Conservation (phyloP, 2,113 vertebrate species). For the Coregonus clupeaformis region DNA sequence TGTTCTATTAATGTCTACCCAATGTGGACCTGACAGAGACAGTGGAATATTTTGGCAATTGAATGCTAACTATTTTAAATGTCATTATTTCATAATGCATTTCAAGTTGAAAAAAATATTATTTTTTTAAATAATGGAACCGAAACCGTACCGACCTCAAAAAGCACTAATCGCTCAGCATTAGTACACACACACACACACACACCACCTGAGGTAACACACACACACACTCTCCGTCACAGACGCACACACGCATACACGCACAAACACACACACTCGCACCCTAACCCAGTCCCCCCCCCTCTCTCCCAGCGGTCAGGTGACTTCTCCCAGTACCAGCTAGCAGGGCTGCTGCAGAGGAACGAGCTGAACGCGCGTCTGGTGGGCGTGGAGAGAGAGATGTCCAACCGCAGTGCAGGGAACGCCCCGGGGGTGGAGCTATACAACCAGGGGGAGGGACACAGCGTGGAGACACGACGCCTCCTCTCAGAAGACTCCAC, state of each 20-base stretch:
- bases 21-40: too few species aligned
- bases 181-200: neutral
- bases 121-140: too few species aligned
- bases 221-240: too few species aligned
- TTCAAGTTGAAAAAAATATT: too few species aligned
- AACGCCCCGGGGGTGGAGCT: conserved; percentile 70
- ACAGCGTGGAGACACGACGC: conserved; percentile 82
- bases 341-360: conserved; percentile 92
- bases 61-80: too few species aligned
- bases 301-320: conserved; percentile 86
- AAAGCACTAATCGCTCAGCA: too few species aligned
- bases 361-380: conserved; percentile 88
- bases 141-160: too few species aligned
- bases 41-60: too few species aligned
- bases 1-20: too few species aligned
- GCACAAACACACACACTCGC: neutral
- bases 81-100: too few species aligned
- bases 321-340: conserved; percentile 95
- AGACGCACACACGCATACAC: too few species aligned
- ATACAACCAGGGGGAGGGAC: conserved; percentile 75
- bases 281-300: neutral
- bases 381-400: conserved; percentile 85
- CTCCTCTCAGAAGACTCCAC: conserved; percentile 91
- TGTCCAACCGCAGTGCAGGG: conserved; percentile 78
- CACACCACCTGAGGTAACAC: neutral